Evolutionary conservation across 2,113 vertebrate species (phyloP), one percentile per base, ranked within the genome.

Genomic region (Verasper variegatus): DNA sequence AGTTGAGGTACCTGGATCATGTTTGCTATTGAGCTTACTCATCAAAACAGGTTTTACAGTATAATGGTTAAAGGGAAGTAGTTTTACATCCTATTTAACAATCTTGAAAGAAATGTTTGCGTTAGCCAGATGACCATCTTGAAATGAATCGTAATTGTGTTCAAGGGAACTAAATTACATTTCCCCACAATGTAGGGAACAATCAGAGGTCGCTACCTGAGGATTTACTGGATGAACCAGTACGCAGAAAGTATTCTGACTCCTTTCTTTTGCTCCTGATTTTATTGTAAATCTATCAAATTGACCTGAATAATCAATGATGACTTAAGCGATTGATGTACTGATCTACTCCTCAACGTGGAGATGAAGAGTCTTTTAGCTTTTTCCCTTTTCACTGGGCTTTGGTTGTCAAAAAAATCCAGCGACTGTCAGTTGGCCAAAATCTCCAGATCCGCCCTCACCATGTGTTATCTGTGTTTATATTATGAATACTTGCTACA

Each of bases 381-480:
- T 24, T 2, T 17, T 11, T 40, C 4, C 6, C 11, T 24, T 61
- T 27, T 52, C 45, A n/a, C 3, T 21, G 3, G n/a, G n/a, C n/a
- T 14, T 60, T 31, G 13, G 1, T 45, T 45, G 18, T 61, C 6
- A n/a, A 20, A 59, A 67, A 23, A 3, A 14, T 24, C 23, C 45
- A 12, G 31, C 47, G 20, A 49, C 5, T 62, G 14, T 52, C 35
- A 20, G 4, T 72, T 21, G 17, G 13, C 66, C n/a, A 3, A 3
- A 0, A 31, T 40, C 35, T 24, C 14, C 10, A 56, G 14, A 42
- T 2, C 27, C 54, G 13, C 54, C 51, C 21, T 37, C 21, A 1
- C 54, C 57, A 35, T 61, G 68, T 68, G 56, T 70, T 77, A 64
- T 71, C 58, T 62, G 49, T 72, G 54, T 63, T 62, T 56, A 56